These are phyloP conservation scores for Oreohelix idahoensis DNA, from an alignment of 1,140 invertebrate genomes.

Conservation along the genomic window DNA sequence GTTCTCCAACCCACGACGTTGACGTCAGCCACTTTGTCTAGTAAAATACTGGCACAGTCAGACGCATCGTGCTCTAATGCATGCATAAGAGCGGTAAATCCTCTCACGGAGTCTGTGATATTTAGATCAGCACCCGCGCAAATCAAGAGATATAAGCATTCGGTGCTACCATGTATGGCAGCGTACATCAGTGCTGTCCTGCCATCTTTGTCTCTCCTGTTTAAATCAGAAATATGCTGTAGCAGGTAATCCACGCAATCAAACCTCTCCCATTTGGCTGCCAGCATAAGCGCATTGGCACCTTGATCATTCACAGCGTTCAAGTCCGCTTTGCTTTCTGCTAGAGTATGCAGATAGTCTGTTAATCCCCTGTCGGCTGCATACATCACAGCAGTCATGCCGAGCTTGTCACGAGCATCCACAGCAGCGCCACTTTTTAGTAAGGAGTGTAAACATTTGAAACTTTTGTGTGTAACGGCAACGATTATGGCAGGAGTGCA, in stretches of 20 bases:
- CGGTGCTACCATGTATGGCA: background rate
- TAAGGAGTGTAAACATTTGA: constrained; percentile 5
- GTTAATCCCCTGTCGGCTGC: background rate
- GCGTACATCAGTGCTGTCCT: constrained; percentile 26
- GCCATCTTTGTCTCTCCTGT: background rate
- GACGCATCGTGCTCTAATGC: constrained; percentile 3
- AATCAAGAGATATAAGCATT: constrained; percentile 10
- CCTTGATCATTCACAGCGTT: background rate
- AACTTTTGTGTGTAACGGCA: background rate
- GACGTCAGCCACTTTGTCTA: constrained; percentile 11
- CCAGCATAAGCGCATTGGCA: constrained; percentile 5
- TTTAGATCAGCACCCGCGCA: background rate
- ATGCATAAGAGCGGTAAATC: constrained; percentile 20
- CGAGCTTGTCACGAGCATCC: background rate
- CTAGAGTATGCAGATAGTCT: constrained; percentile 1
- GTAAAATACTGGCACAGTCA: background rate
- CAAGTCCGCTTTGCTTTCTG: background rate
- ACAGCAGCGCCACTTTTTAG: constrained; percentile 11
- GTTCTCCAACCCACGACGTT: background rate
- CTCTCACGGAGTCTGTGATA: background rate
- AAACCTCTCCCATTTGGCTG: background rate
- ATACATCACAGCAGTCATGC: constrained; percentile 27
- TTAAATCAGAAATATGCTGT: background rate
- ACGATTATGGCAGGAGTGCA: background rate
- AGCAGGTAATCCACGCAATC: constrained; percentile 13